These are phyloP conservation scores for Anabas testudineus DNA, from an alignment of 2,797 vertebrate species.

Conservation along the genomic window DNA sequence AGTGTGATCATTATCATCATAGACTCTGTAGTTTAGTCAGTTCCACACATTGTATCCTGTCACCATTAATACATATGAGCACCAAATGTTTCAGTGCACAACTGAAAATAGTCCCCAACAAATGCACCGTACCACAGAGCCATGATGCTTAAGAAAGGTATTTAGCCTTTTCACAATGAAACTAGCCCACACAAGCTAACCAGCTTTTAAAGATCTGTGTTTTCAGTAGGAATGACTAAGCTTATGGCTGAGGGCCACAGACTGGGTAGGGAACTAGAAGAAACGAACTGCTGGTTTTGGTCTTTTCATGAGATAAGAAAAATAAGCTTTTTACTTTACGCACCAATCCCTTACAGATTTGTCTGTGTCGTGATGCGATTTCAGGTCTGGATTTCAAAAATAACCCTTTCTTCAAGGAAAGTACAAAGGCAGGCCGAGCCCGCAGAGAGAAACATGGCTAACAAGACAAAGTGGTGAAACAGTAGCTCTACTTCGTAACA, in stretches of 20 bases:
- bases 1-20: neutral
- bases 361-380: conserved; percentile 27
- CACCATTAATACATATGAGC: neutral
- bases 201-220: neutral
- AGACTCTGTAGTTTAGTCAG: neutral
- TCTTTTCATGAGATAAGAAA: neutral
- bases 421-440: conserved; percentile 46
- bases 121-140: neutral
- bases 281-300: neutral
- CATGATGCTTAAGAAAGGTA: neutral
- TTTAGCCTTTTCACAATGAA: conserved; percentile 3
- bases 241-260: neutral
- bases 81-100: neutral
- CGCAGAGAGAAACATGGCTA: conserved; percentile 41
- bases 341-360: conserved; percentile 19
- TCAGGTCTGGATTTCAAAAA: conserved; percentile 42
- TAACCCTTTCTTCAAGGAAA: conserved; percentile 25
- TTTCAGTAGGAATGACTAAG: neutral
- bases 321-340: neutral
- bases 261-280: neutral
- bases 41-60: neutral
- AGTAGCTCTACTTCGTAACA: conserved; percentile 64
- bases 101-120: neutral
- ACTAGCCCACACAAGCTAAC: neutral
- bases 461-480: conserved; percentile 58